A percentile compares a stretch with the other conserved stretches of the same genome.
phyloP scores from a whole-genome alignment of 2,113 vertebrate genomes.

The Puntigrus tetrazona region DNA sequence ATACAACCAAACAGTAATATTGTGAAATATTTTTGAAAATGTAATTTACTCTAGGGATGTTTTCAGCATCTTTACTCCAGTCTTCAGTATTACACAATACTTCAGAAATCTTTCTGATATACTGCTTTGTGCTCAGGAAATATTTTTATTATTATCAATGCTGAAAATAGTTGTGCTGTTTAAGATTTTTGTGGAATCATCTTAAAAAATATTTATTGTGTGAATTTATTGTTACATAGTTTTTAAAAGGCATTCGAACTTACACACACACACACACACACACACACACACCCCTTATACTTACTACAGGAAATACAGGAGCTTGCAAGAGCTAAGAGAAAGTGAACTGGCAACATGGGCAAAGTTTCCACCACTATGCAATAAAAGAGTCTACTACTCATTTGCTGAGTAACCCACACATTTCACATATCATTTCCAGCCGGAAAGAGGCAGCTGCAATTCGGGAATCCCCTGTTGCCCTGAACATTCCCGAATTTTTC shows the following conservation, averaged over 20 bases:
- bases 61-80: background rate
- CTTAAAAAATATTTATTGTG: too few species aligned
- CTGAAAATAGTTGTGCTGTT: background rate
- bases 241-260: background rate
- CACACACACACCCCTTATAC: background rate
- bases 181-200: too few species aligned
- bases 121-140: too few species aligned
- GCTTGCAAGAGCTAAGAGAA: conserved; percentile 7
- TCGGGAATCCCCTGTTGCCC: conserved; percentile 67
- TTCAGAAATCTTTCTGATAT: too few species aligned
- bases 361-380: conserved; percentile 32
- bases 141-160: too few species aligned
- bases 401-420: conserved; percentile 67
- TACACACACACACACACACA: background rate
- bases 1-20: too few species aligned
- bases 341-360: conserved; percentile 14
- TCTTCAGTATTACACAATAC: background rate
- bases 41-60: background rate
- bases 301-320: conserved; percentile 39
- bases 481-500: conserved; percentile 34
- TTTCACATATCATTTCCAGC: conserved; percentile 71
- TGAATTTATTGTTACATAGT: too few species aligned
- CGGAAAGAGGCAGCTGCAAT: conserved; percentile 69
- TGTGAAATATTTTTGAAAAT: background rate
- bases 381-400: conserved; percentile 56